Base-by-base conservation (phyloP, 30 jellyfish, hydroid and myxozoan genomes). In the Chironex yamaguchii region DNA sequence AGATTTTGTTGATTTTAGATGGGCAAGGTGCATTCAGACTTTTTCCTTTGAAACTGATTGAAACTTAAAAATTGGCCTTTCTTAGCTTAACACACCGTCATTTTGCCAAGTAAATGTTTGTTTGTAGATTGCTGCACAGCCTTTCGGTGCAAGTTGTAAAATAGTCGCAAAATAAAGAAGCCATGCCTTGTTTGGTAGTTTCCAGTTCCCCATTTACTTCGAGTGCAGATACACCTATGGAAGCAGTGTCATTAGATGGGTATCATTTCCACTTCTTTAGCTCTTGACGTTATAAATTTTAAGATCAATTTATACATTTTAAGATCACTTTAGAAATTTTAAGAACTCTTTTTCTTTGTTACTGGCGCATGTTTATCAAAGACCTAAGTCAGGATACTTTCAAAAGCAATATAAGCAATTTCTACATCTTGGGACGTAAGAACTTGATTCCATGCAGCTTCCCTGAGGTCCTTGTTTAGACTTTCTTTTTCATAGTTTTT, bases 181-280 rank as follows among this genome's bases (percentile, higher is more conserved):
- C 91, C 65, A 77, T 49, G 85, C 85, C 76, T 62, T 81, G 85
- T 36, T 79, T 62, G 1, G 68, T 79, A 34, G 83, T 62, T 79
- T 79, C 82, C 51, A 79, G 4, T 79, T 62, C 65, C 36, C 85
- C 91, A 81, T 64, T 69, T 24, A 33, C 34, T 63, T 81, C 58
- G 23, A 81, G 90, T 78, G 90, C 68, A 3, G 90, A 78, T 36
- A 53, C 6, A 78, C 11, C 58, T 42, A 9, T 17, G 17, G 17
- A 42, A 42, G 58, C 17, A 17, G 58, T 17, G 58, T 42, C 90
- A 26, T 78, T n/a, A n/a, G n/a, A n/a, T n/a, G n/a, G n/a, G n/a
- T n/a, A n/a, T n/a, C n/a, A n/a, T n/a, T n/a, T n/a, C n/a, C n/a
- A n/a, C n/a, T n/a, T n/a, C n/a, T n/a, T n/a, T n/a, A n/a, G n/a